Percentiles rank a stretch among this genome's conserved stretches.
These are phyloP conservation scores for Leptura quadrifasciata DNA, from an alignment of 2,888 invertebrate species.

Conservation along the genomic window DNA sequence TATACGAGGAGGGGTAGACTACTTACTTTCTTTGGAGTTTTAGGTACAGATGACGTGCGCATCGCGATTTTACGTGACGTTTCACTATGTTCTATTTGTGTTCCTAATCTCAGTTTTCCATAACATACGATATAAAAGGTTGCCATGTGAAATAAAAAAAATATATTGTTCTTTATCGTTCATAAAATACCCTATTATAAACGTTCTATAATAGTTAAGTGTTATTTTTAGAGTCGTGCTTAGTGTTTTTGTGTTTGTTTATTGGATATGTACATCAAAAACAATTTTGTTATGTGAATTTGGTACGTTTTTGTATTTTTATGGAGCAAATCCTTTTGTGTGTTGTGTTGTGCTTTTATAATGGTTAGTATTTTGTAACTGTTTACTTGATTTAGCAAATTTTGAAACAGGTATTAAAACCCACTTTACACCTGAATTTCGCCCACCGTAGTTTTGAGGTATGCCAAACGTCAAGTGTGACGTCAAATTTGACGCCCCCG, in stretches of 20 bases:
- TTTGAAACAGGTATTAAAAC: conserved; percentile 31
- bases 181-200: conserved; percentile 41
- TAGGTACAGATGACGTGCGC: conserved; percentile 37
- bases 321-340: conserved; percentile 40
- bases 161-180: conserved; percentile 44
- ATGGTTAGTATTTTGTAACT: conserved; percentile 51
- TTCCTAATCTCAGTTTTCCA: conserved; percentile 62
- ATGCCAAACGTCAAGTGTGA: conserved; percentile 69
- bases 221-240: conserved; percentile 37
- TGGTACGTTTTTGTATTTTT: conserved; percentile 54
- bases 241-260: conserved; percentile 48
- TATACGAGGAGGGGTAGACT: neutral
- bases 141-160: conserved; percentile 56
- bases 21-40: neutral
- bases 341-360: conserved; percentile 50
- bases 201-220: conserved; percentile 44
- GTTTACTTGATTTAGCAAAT: conserved; percentile 29
- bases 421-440: conserved; percentile 58
- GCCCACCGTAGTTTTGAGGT: conserved; percentile 66
- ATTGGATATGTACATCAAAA: conserved; percentile 39
- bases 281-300: conserved; percentile 54
- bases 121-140: conserved; percentile 60
- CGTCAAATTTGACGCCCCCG: conserved; percentile 68
- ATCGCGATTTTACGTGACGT: conserved; percentile 60
- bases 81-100: conserved; percentile 61